Base-by-base conservation (phyloP, 2,797 vertebrate species). In the Sebastes minor region DNA sequence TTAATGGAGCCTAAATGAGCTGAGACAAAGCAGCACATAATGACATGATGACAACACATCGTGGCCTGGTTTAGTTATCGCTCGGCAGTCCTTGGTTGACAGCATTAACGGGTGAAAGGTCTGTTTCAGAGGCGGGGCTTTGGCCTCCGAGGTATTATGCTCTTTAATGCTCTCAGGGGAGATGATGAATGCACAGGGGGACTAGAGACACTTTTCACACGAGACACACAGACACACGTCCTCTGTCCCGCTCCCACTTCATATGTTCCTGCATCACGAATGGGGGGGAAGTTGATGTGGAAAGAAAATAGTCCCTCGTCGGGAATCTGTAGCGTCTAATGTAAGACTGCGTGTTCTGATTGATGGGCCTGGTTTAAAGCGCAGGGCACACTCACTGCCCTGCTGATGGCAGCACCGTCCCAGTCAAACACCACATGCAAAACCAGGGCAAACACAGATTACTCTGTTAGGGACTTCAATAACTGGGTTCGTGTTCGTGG, bases 371-470 rank as follows among this genome's bases (percentile, higher is more conserved):
- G 42, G 42, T 46, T 46, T 46, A 46, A 20, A 1, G 16, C 6
- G 6, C 2, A 0, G 65, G 62, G 14, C 33, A 35, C 61, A 11
- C 56, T 63, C 2, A 1, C 12, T 18, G 74, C 13, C 82, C 81
- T 85, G 88, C 73, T 88, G 90, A 89, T 86, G 89, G 88, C 86
- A 83, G 86, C 78, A 85, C 75, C 1, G 65, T 35, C 80, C 70
- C 79, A 67, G 77, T 73, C 74, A 57, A 67, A 68, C 32, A 5
- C 8, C 46, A 56, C 52, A 28, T 22, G 53, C 20, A 52, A 78
- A 89, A 89, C 62, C 80, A 84, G 88, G 85, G 28, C 86, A 88
- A 66, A 63, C 63, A 76, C 82, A 91, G 88, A 92, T 82, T 82
- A 91, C 32, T 76, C 74, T 20, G 2, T 57, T 2, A 53, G 52